A percentile compares a stretch with the other conserved stretches of the same genome.
Evolutionary conservation across 1,140 invertebrate genomes (phyloP).

Genomic region (Bemisia tabaci): DNA sequence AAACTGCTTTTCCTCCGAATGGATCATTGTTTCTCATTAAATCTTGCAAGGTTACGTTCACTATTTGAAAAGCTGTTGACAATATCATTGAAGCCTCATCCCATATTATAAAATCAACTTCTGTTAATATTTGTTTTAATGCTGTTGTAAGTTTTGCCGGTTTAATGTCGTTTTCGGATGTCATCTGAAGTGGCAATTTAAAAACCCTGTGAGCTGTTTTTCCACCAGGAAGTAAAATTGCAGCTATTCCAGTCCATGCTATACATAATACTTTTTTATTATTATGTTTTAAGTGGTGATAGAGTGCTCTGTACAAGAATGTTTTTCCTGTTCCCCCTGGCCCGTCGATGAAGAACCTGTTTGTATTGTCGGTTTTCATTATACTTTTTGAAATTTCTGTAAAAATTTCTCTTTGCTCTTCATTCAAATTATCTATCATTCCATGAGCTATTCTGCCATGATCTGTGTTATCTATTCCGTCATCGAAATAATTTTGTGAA

Average conservation of each 20-base stretch:
- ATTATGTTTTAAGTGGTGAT: slow-evolving; percentile 11
- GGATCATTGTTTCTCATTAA: slow-evolving; percentile 1
- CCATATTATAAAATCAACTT: background rate
- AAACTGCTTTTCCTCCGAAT: slow-evolving; percentile 1
- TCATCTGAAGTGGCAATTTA: slow-evolving; percentile 7
- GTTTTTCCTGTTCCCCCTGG: slow-evolving; percentile 27
- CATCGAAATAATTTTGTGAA: background rate
- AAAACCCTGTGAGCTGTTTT: slow-evolving; percentile 24
- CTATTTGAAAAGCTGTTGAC: background rate
- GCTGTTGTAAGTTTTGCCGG: background rate
- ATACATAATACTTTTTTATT: slow-evolving; percentile 12
- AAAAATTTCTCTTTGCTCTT: slow-evolving; percentile 11
- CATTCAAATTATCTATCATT: background rate
- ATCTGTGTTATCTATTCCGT: background rate
- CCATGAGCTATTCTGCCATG: background rate
- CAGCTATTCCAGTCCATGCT: slow-evolving; percentile 25
- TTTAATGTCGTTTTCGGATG: background rate
- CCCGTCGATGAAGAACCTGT: slow-evolving; percentile 22
- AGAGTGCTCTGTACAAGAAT: slow-evolving; percentile 17
- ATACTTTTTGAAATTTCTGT: background rate
- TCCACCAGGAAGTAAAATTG: slow-evolving; percentile 21
- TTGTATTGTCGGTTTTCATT: background rate
- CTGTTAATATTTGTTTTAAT: background rate
- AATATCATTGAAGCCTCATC: slow-evolving; percentile 5
- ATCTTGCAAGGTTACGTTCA: slow-evolving; percentile 2